Evolutionary conservation across 2,797 vertebrate species (phyloP), one percentile per base, ranked within the genome.

Genomic region (Poeciliopsis presidionis): DNA sequence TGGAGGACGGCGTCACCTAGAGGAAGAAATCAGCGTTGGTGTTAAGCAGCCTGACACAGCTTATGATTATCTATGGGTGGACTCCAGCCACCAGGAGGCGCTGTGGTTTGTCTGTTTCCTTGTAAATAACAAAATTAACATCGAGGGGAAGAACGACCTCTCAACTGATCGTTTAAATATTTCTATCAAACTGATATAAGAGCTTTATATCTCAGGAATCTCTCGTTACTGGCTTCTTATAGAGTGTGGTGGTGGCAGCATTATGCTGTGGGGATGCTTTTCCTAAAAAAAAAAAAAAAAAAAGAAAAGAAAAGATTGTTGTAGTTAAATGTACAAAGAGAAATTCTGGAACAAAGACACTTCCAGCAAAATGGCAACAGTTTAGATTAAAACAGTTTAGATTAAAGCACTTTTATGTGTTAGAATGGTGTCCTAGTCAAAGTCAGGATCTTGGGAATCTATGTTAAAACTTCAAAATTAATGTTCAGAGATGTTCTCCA

Each of bases 1-100:
- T 99, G 0, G 98, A 99, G 14, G 97, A 96, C 0, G 98, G 98
- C 0, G 98, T 99, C 91, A 99, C 98, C 98, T 98, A 28, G 87
- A 75, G 45, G 65, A 28, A 25, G n/a, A 72, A n/a, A 75, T 12
- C 43, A 45, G 9, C 2, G 33, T 83, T 41, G 90, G 80, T 46
- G n/a, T 36, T 57, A 28, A 74, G 81, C 2, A 20, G 22, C 2
- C 61, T 70, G 45, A 79, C 30, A 79, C 72, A 14, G 6, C 16
- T 18, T 20, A 2, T 80, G 59, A 82, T 77, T 1, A 59, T 77
- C 65, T 75, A 36, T 80, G 22, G 41, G 43, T 75, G 67, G 61
- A 28, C 28, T 81, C 53, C 2, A 57, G 53, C 73, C 4, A 18
- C 45, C 41, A 4, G 61, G 63, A 69, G 51, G 57, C 2, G 39